Evolutionary conservation across 2,797 vertebrate genomes (phyloP), one percentile per base, ranked within the genome.

Genomic region (Lagorchestes hirsutus): DNA sequence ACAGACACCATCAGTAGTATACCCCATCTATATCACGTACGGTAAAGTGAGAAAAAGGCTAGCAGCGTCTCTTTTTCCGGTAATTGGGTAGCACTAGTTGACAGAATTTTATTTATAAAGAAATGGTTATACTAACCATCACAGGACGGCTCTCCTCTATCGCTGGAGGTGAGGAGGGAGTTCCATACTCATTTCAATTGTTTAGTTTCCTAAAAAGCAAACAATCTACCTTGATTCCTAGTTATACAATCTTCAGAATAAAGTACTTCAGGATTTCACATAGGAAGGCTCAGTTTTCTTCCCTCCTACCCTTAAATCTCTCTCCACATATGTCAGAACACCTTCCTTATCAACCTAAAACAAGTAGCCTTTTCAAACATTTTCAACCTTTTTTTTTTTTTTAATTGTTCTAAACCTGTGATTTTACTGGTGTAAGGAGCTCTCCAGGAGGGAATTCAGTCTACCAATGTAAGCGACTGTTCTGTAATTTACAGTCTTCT

Each of bases 191-290:
- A 27, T 91, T 18, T 91, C 56, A 46, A 82, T 40, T 90, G 9
- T 34, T 16, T 0, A 90, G 46, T 90, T 96, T 94, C 94, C 94
- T 46, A 55, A 94, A n/a, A 0, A 82, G 58, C 11, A 95, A 94
- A 59, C 24, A 90, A 54, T 92, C 54, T 22, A 55, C 9, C 90
- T 67, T 90, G 94, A 28, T 59, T 95, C 6, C 93, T 56, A n/a
- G 40, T 87, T 50, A 87, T 27, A 28, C 22, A 87, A 46, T 87
- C 40, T 87, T 54, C n/a, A 59, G 91, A 93, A 91, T 31, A 52
- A 95, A 91, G 55, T 4, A 87, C 90, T 94, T 91, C 40, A 91
- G 94, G 55, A 54, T n/a, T 50, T 34, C 46, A 94, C 4, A 14
- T 27, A 28, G 55, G 22, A 59, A 90, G 55, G 46, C 46, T 74